phyloP scores from a whole-genome alignment of 2,797 vertebrate genomes.

The Schizopygopsis pylzovi region DNA sequence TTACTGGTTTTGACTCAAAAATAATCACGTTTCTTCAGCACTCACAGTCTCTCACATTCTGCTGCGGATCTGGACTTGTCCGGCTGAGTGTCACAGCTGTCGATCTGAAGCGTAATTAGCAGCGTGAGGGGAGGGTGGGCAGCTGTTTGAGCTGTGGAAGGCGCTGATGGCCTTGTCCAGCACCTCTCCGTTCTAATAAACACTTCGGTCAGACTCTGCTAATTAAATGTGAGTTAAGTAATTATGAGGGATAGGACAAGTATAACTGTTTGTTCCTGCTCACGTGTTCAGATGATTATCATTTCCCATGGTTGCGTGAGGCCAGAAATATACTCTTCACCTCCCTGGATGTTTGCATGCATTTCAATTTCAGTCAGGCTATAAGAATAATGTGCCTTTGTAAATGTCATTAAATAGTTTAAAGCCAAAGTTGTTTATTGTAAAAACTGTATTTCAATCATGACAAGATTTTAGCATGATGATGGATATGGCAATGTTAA shows the following conservation, averaged over 20 bases:
- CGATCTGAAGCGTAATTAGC: conserved; percentile 48
- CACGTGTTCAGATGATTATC: conserved; percentile 2
- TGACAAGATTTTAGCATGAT: no score
- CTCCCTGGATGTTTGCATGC: neutral
- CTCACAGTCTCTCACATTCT: conserved; percentile 49
- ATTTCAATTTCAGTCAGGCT: neutral
- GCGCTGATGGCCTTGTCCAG: conserved; percentile 55
- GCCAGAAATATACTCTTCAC: neutral
- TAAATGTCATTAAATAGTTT: neutral
- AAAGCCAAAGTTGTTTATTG: neutral
- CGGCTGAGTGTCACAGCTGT: conserved; percentile 52
- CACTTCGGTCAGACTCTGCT: conserved; percentile 70
- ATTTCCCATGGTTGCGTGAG: neutral
- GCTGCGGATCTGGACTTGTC: conserved; percentile 37
- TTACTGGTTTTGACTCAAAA: conserved; percentile 35
- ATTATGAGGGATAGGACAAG: conserved; percentile 17
- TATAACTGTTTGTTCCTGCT: conserved; percentile 3
- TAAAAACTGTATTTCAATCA: neutral
- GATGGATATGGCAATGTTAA: no score
- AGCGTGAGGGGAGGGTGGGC: conserved; percentile 11
- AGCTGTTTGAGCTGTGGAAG: conserved; percentile 35
- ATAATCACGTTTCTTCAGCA: conserved; percentile 41
- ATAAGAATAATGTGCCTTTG: neutral
- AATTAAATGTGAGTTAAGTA: conserved; percentile 70
- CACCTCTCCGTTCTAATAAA: conserved; percentile 77